Percentiles rank a stretch among this genome's conserved stretches.
Conservation (phyloP, 2,797 vertebrate species). For the Dendrocincla fuliginosa region DNA sequence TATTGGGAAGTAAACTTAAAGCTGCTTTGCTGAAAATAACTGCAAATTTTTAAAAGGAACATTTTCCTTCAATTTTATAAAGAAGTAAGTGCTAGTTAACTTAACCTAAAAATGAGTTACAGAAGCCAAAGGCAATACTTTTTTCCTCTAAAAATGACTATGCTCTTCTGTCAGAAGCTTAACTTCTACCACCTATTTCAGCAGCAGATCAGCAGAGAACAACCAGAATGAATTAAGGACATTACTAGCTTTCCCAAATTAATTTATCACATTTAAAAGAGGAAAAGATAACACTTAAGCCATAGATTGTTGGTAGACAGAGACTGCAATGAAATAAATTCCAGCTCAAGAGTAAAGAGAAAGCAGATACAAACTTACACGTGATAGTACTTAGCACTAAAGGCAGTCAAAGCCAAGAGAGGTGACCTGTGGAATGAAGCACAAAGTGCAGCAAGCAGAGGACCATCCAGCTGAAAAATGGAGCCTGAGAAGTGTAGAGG, state of each 20-base stretch:
- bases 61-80: neutral
- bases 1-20: neutral
- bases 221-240: neutral
- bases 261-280: neutral
- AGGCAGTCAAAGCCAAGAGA: neutral
- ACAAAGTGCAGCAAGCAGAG: neutral
- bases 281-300: neutral
- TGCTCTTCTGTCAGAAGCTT: neutral
- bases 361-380: neutral
- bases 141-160: neutral
- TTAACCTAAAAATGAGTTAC: neutral
- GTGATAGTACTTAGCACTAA: neutral
- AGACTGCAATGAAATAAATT: neutral
- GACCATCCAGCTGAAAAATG: neutral
- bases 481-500: neutral
- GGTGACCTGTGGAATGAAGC: neutral
- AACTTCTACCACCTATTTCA: neutral
- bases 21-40: neutral
- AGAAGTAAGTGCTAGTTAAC: neutral
- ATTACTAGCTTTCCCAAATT: neutral
- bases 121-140: neutral
- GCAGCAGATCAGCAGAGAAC: neutral
- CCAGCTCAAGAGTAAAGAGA: neutral
- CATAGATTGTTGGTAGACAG: neutral
- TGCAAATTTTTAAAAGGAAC: neutral